Evolutionary conservation across 2,888 invertebrate genomes (phyloP), one percentile per base, ranked within the genome.

Genomic region (Pachycephus smyrnensis): DNA sequence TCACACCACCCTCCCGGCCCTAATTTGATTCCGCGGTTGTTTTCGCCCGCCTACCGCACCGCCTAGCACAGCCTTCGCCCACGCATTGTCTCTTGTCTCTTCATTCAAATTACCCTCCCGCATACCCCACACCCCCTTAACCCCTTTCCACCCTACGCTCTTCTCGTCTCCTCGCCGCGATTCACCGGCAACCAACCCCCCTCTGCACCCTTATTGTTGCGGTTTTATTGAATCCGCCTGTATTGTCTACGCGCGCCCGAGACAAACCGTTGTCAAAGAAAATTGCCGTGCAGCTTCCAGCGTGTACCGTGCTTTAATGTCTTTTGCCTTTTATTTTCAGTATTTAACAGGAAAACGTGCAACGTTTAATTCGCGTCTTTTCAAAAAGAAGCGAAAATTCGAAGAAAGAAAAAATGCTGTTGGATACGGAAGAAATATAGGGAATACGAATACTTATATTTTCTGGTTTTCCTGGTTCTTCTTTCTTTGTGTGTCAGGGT

Each of bases 21-120:
- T 91, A 90, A 91, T 91, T 91, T 90, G 90, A 91, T 91, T 91
- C 89, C 86, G 88, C 89, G 90, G 89, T 90, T 90, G 90, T 90
- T 91, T 90, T 90, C 90, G 88, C 85, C 88, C 88, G 82, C 83
- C 85, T 81, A 76, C 76, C 74, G 68, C 76, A 73, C 69, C 78
- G 77, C 73, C 75, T 76, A 80, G 84, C 83, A 84, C 80, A 80
- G 83, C 85, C 84, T 85, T 84, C 86, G 84, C 86, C 84, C 86
- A 84, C 88, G 89, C 89, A 91, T 91, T 91, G 91, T 91, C 90
- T 91, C 88, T 86, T 90, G 89, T 89, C 90, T 90, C 90, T 91
- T 90, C 90, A 90, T 90, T 90, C 90, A 90, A 91, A 91, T 91
- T 91, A 90, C 90, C 90, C 88, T 86, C 85, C 31, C 84, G 83